Base-by-base conservation (phyloP, 2,113 vertebrate genomes). In the Nansenia antarctica region DNA sequence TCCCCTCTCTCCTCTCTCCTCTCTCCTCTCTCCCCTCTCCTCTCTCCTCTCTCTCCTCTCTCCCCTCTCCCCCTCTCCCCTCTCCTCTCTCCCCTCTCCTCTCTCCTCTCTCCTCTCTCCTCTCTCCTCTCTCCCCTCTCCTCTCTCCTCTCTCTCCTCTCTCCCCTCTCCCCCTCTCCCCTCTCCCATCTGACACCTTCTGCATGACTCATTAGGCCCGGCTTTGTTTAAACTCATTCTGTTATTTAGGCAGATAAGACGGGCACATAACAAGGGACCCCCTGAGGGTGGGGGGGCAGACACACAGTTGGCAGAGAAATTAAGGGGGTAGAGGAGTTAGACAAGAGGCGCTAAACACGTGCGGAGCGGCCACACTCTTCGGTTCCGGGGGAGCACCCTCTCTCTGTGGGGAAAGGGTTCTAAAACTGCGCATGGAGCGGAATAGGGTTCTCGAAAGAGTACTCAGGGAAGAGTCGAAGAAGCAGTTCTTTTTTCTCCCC, bases 231-330 rank as follows among this genome's bases (percentile, higher is more conserved):
- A 77, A 69, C 32, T 67, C 39, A 65, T 61, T 62, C 49, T 73
- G 76, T 78, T 81, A 81, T 77, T 82, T 79, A 84, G 67, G 67
- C 61, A 75, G 76, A 84, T 76, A 77, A 82, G 69, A 67, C 69
- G 62, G 69, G 63, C 53, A 71, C 66, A 77, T 77, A 69, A 81
- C 76, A 70, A 72, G 42, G 29, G 45, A 35, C 54, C 45, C 67
- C 72, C 67, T 55, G 39, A 31, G 70, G 76, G 29, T 1, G 39
- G 31, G 70, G 76, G 29, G 6, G 18, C 18, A 0, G 26, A 47
- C 11, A 45, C 24, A 65, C 39, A 5, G 26, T 5, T n/a, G 5
- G 3, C n/a, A 18, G 22, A 18, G 65, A n/a, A 32, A 57, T 12
- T 14, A 7, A n/a, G 45, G n/a, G n/a, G n/a, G n/a, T n/a, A n/a